Base-by-base conservation (phyloP, 2,797 vertebrate genomes). In the Galaxias olidus region DNA sequence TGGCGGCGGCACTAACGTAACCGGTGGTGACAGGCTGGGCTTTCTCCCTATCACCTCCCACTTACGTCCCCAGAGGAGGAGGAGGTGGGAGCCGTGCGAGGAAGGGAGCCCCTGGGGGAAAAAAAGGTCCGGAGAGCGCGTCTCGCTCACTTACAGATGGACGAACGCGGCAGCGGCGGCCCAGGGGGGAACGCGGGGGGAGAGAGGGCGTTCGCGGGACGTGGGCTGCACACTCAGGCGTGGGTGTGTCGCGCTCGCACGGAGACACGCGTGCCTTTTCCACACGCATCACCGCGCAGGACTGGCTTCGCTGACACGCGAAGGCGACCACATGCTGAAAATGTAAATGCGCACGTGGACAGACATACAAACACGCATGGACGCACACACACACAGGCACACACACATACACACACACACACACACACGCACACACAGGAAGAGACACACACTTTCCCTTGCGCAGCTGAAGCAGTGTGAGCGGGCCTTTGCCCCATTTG, bases 31-130 rank as follows among this genome's bases (percentile, higher is more conserved):
- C 88, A 91, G 85, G 76, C 82, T 41, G 61, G 77, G 77, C 76
- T 85, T 77, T 75, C 77, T 84, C 80, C 61, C 80, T 83, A 83
- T 83, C 83, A 86, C 81, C 81, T 87, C 84, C 79, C 78, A 57
- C 61, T 71, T 76, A 47, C 59, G 61, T 78, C 77, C 74, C 77
- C 30, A 65, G 67, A n/a, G n/a, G n/a, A 69, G 63, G 71, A 6
- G 55, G 79, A 82, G 81, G 81, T 81, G 82, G 84, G 80, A 81
- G 70, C 1, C 65, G 47, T 69, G 72, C 53, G 51, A 81, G 76
- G 73, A 65, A 58, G 67, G 60, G 66, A 63, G 75, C 71, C 81
- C 83, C 77, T 58, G 77, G 80, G 69, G 77, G 80, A 68, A 76
- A 70, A 55, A 73, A 61, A 0, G 63, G 55, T 9, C 9, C 71